phyloP scores from a whole-genome alignment of 2,888 invertebrate species.

The Chalcosyrphus nemorum region DNA sequence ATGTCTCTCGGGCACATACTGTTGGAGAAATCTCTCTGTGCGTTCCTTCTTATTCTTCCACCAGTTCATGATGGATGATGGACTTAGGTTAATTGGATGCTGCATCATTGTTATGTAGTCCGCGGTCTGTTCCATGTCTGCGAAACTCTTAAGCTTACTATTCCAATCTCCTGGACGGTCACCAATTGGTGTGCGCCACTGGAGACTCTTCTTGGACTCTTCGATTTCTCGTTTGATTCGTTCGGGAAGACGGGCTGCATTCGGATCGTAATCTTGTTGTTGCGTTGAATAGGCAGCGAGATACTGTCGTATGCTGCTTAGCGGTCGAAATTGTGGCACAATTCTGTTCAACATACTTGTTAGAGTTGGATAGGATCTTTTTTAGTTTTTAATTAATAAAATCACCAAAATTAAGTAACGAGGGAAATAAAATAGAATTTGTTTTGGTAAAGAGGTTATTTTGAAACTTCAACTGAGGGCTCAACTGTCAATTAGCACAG shows the following conservation, averaged over 20 bases:
- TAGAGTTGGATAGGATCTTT: background rate
- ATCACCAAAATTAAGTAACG: conserved; percentile 7
- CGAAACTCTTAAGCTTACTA: conserved; percentile 84
- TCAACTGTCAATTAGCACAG: background rate
- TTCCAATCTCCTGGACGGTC: conserved; percentile 84
- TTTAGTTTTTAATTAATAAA: background rate
- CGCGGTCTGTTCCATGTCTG: conserved; percentile 83
- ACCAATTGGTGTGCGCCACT: conserved; percentile 86
- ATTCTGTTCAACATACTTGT: conserved; percentile 35
- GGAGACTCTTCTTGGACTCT: conserved; percentile 82
- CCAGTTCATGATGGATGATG: conserved; percentile 84
- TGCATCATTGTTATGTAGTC: conserved; percentile 82
- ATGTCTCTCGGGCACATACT: conserved; percentile 84
- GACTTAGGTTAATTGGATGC: conserved; percentile 82
- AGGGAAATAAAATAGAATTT: background rate
- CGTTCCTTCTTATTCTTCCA: conserved; percentile 83
- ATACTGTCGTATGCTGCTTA: background rate
- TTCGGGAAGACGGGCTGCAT: conserved; percentile 63
- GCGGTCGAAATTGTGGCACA: background rate
- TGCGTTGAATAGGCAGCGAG: background rate
- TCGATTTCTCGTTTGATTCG: conserved; percentile 77
- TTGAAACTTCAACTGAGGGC: background rate
- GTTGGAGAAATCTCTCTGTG: conserved; percentile 84
- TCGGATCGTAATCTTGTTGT: conserved; percentile 29
- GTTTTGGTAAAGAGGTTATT: background rate